These are phyloP conservation scores for Rhagonycha fulva DNA, from an alignment of 2,888 invertebrate genomes.

Conservation along the genomic window DNA sequence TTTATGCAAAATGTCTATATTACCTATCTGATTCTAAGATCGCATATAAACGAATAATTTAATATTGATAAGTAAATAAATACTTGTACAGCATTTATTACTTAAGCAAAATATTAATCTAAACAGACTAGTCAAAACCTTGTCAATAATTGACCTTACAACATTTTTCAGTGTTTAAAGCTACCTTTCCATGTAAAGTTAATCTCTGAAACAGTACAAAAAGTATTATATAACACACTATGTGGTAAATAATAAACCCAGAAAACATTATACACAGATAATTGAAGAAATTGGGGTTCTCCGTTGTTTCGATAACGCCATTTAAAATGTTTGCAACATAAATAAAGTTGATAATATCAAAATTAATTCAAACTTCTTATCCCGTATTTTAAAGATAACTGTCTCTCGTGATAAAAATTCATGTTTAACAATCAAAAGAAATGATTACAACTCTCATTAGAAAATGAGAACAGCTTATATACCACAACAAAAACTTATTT, in stretches of 20 bases:
- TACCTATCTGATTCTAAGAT: no score
- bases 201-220: no score
- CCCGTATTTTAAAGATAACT: not conserved
- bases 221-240: no score
- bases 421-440: not conserved
- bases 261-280: not conserved
- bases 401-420: not conserved
- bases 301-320: not conserved
- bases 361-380: not conserved
- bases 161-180: no score
- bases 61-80: no score
- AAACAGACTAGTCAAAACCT: no score
- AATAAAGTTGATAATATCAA: not conserved
- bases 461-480: not conserved
- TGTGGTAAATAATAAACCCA: not conserved
- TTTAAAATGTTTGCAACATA: not conserved
- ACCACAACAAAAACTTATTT: not conserved
- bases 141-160: no score
- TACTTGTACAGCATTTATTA: no score
- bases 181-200: no score
- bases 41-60: no score
- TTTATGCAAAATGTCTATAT: no score
- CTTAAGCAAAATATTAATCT: no score
- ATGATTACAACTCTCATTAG: not conserved
- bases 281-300: not conserved